Conservation (phyloP, 2,113 vertebrate species). For the Brachyistius frenatus region DNA sequence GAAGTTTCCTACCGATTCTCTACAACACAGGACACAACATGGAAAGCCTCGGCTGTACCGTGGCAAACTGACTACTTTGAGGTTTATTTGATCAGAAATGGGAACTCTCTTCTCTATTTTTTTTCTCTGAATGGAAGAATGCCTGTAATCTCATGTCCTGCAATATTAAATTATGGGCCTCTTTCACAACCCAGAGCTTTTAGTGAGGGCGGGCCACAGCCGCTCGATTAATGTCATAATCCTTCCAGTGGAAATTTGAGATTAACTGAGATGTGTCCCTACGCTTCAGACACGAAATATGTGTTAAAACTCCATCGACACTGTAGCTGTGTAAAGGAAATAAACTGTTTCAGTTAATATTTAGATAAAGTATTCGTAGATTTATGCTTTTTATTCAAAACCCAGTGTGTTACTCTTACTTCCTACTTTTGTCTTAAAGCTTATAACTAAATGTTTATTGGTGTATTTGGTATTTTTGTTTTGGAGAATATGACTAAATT, state of each 20-base stretch:
- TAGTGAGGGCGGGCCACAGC: constrained; percentile 42
- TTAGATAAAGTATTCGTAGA: too few relatives aligned
- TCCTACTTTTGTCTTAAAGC: too few relatives aligned
- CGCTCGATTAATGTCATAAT: constrained; percentile 67
- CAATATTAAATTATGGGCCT: constrained; percentile 57
- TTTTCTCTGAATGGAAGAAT: constrained; percentile 42
- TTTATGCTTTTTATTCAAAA: too few relatives aligned
- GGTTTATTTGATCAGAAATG: constrained; percentile 12
- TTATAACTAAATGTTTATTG: too few relatives aligned
- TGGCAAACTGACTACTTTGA: constrained; percentile 16
- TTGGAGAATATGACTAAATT: too few relatives aligned
- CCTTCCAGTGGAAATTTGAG: constrained; percentile 65
- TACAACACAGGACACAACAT: not conserved
- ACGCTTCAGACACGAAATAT: too few relatives aligned
- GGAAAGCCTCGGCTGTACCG: too few relatives aligned
- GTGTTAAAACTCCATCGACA: too few relatives aligned
- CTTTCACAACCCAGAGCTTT: constrained; percentile 48
- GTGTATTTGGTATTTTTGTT: too few relatives aligned
- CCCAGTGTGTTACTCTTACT: too few relatives aligned
- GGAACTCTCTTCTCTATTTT: not conserved
- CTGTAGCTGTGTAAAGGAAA: too few relatives aligned
- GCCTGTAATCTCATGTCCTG: constrained; percentile 49
- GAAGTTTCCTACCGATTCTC: constrained; percentile 45
- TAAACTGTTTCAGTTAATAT: too few relatives aligned
- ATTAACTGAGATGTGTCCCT: constrained; percentile 1